Evolutionary conservation across 2,888 invertebrate species (phyloP), one percentile per base, ranked within the genome.

Genomic region (Craniophora ligustri): DNA sequence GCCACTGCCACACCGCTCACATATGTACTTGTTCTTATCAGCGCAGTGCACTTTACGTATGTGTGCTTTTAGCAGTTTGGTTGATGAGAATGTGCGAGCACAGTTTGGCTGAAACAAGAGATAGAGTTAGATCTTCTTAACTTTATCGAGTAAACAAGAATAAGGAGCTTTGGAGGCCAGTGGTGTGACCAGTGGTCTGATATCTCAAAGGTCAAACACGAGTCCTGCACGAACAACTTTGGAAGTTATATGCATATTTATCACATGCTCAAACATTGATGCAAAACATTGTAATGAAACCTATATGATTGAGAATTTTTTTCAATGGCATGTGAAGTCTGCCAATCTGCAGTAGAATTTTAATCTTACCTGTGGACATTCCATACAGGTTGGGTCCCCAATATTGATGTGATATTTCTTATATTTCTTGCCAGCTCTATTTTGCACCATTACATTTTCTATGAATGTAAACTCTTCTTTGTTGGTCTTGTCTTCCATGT

Each of bases 41-140:
- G 66, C 61, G 5, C 73, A 69, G 31, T 70, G 73, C 3, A 65
- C 61, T 47, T 58, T 69, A 0, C 73, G 57, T 23, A 72, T 50
- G 28, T 70, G 70, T 0, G 70, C 57, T 36, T 48, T 42, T 1
- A 70, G 42, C 0, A 15, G 41, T 5, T 45, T 55, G 7, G 8
- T 61, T 2, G 54, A 39, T 1, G 40, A 4, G 28, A 69, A 70
- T 13, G 13, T 28, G 10, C 49, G 32, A 2, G 14, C 19, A 5
- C 70, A 70, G 19, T 55, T 45, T 0, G 28, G 6, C 70, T 70
- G 46, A 6, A 70, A 72, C 14, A 72, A 54, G 7, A 7, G 8
- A 1, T 10, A 23, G 10, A 10, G 10, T 8, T 23, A 23, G 3
- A 23, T 1, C 2, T 10, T 8, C 10, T 23, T 23, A 7, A 10